Conservation (phyloP, 2,797 vertebrate genomes). For the Melopsittacus undulatus region DNA sequence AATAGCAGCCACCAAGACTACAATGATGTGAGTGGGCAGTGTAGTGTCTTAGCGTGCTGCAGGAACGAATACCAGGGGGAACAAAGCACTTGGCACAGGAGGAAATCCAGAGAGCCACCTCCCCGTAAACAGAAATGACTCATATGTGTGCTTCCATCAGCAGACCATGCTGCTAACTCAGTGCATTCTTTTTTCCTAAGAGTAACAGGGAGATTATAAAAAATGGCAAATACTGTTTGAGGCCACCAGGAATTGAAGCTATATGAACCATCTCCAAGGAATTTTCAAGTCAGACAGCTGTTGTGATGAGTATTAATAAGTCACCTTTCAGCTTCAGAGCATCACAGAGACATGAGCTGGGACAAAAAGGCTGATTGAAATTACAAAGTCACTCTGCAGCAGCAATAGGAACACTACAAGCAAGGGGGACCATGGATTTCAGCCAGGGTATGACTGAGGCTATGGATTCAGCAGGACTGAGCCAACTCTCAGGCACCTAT, state of each 20-base stretch:
- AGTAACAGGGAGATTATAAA: neutral
- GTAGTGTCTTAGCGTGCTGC: accelerated
- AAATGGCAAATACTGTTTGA: neutral
- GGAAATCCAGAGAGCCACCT: neutral
- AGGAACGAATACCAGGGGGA: neutral
- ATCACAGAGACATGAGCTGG: accelerated
- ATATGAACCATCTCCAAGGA: neutral
- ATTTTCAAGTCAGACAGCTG: neutral
- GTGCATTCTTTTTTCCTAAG: neutral
- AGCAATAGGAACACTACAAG: neutral
- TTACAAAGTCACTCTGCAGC: neutral
- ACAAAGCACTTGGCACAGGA: neutral
- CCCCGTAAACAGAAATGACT: accelerated
- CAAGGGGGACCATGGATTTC: neutral
- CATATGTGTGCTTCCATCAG: neutral
- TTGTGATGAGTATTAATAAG: neutral
- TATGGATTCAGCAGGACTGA: neutral
- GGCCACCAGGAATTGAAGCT: neutral
- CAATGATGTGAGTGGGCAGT: neutral
- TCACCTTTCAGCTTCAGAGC: neutral
- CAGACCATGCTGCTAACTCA: neutral
- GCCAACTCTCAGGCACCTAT: neutral
- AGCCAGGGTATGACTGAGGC: neutral
- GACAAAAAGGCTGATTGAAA: neutral
- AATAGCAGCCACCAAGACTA: neutral